A percentile compares a stretch with the other conserved stretches of the same genome.
phyloP scores from a whole-genome alignment of 2,888 invertebrate species.

The Mimas tiliae region DNA sequence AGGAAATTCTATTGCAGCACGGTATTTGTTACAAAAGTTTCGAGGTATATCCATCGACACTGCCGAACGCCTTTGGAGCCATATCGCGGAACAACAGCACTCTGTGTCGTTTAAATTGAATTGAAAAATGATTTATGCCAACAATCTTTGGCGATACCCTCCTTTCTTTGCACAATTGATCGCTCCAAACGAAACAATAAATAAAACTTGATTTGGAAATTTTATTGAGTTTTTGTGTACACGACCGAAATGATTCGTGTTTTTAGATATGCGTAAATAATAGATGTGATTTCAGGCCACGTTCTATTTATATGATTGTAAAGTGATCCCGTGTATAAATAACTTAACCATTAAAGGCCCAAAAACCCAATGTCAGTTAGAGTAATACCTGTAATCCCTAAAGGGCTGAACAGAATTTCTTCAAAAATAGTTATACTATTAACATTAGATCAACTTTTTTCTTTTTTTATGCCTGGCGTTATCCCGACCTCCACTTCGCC shows the following conservation, averaged over 20 bases:
- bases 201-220: conserved; percentile 42
- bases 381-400: too few relatives aligned
- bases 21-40: conserved; percentile 36
- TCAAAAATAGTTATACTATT: too few relatives aligned
- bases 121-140: conserved; percentile 81
- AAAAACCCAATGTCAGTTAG: too few relatives aligned
- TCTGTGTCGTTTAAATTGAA: conserved; percentile 80
- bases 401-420: too few relatives aligned
- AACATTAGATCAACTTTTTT: too few relatives aligned
- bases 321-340: too few relatives aligned
- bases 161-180: conserved; percentile 71
- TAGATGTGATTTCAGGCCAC: too few relatives aligned
- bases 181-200: conserved; percentile 69
- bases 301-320: too few relatives aligned
- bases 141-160: conserved; percentile 72
- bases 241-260: neutral
- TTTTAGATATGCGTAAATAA: neutral
- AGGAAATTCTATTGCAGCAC: neutral
- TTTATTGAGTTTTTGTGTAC: neutral
- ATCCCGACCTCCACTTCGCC: too few relatives aligned
- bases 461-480: too few relatives aligned
- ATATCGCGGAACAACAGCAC: conserved; percentile 70
- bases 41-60: conserved; percentile 49
- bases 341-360: too few relatives aligned
- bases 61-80: conserved; percentile 41